Evolutionary conservation across 2,113 vertebrate genomes (phyloP), one percentile per base, ranked within the genome.

Genomic region (Megalops atlanticus): DNA sequence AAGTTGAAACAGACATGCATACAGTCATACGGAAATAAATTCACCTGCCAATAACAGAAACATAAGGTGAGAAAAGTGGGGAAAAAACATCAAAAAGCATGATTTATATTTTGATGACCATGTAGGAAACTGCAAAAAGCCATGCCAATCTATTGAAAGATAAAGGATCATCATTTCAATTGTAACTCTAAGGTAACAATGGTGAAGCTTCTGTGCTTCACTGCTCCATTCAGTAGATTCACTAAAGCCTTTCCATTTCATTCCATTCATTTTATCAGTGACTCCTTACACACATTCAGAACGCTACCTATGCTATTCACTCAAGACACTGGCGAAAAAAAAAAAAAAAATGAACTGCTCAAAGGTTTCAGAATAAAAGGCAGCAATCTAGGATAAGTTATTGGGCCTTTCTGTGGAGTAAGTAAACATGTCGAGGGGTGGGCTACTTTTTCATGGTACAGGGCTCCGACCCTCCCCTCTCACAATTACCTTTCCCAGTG

Each of bases 351-450:
- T 33, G 0, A 35, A 14, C 24, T 14, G 74, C 2, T 79, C n/a
- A 69, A 24, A n/a, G 35, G 35, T 2, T 3, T n/a, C 35, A 2
- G 18, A n/a, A 31, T 15, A 1, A 10, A 45, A 49, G 33, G 11
- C 35, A 24, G 70, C 88, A 92, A 92, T 91, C 92, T 90, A 45
- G 88, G 90, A 90, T 86, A 89, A 95, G 92, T 92, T 95, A 94
- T 95, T 92, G 94, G 95, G 92, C 94, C 91, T 86, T 80, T 89
- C 87, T 95, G 94, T 94, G 95, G 93, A 96, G 94, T 98, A 97
- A 97, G 96, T 98, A 99, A 98, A 98, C 96, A 98, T 98, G 97
- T 97, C 96, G 96, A 96, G 96, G 95, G 96, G 95, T 93, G 95
- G 96, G 95, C 91, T 95, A 96, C 95, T 96, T 97, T 96, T 97